Evolutionary conservation across 2,797 vertebrate species (phyloP).

Genomic region (Labroides dimidiatus): DNA sequence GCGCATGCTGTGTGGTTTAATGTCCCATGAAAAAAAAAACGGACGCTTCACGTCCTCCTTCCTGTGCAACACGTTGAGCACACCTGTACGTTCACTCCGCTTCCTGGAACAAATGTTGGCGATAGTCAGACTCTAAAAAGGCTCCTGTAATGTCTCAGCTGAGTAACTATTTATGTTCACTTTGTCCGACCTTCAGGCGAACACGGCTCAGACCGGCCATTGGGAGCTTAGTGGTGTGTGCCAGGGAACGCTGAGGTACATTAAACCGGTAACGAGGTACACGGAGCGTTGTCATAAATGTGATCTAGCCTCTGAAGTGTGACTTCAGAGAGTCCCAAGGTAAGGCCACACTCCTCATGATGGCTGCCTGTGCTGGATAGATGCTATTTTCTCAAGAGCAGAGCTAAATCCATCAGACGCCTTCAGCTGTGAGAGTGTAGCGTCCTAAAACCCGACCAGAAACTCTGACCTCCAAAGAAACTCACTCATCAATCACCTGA

Average conservation of each 20-base stretch:
- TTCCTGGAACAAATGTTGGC: conserved; percentile 38
- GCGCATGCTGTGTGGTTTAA: conserved; percentile 18
- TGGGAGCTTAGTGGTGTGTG: conserved; percentile 69
- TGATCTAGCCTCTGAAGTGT: conserved; percentile 46
- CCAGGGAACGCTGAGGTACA: conserved; percentile 56
- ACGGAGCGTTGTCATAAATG: conserved; percentile 57
- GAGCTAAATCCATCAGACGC: conserved; percentile 25
- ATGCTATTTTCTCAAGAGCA: conserved; percentile 31
- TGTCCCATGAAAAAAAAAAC: conserved; percentile 38
- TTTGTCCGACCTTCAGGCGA: conserved; percentile 66
- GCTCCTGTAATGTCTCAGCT: conserved; percentile 36
- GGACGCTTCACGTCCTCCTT: conserved; percentile 14
- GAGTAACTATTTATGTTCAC: conserved; percentile 67
- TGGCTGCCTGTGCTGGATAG: conserved; percentile 28
- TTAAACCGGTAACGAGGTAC: conserved; percentile 71
- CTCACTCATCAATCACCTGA: background rate
- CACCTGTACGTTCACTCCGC: conserved; percentile 40
- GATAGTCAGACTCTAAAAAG: conserved; percentile 31
- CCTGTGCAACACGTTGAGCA: conserved; percentile 20
- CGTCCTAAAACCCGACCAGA: conserved; percentile 11
- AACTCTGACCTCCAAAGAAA: background rate
- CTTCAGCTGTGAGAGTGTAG: conserved; percentile 4
- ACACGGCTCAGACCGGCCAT: conserved; percentile 47
- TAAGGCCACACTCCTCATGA: conserved; percentile 35
- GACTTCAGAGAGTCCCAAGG: conserved; percentile 42